A percentile compares a stretch with the other conserved stretches of the same genome.
phyloP scores from a whole-genome alignment of 2,797 vertebrate genomes.

The Hoplostethus atlanticus region DNA sequence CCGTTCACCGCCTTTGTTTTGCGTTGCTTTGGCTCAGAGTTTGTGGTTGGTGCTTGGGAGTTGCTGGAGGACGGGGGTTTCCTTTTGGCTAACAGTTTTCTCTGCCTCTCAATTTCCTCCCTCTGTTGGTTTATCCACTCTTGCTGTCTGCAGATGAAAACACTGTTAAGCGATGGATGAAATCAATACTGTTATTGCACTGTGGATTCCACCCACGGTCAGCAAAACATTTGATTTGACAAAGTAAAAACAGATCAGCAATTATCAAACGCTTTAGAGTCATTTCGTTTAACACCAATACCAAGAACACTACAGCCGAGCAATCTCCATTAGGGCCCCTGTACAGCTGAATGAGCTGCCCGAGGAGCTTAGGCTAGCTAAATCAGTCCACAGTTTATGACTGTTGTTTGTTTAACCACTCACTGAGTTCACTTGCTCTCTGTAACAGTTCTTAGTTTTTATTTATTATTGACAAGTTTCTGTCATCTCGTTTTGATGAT shows the following conservation, averaged over 20 bases:
- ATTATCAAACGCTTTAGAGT: not conserved
- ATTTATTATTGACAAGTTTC: too few relatives aligned
- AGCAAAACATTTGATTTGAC: not conserved
- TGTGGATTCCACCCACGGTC: not conserved
- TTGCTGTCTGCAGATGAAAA: conserved; percentile 89
- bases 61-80: conserved; percentile 95
- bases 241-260: not conserved
- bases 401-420: too few relatives aligned
- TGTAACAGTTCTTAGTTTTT: too few relatives aligned
- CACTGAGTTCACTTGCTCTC: too few relatives aligned
- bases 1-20: conserved; percentile 99
- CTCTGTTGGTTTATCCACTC: conserved; percentile 99
- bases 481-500: too few relatives aligned
- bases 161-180: not conserved
- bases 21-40: conserved; percentile 98
- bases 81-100: conserved; percentile 97
- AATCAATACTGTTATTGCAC: not conserved
- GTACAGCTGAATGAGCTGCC: too few relatives aligned
- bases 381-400: too few relatives aligned
- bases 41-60: conserved; percentile 94
- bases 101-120: conserved; percentile 98
- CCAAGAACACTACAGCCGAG: too few relatives aligned
- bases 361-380: too few relatives aligned
- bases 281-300: not conserved
- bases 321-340: too few relatives aligned